Base-by-base conservation (phyloP, 2,888 invertebrate species). In the Pocota personata region DNA sequence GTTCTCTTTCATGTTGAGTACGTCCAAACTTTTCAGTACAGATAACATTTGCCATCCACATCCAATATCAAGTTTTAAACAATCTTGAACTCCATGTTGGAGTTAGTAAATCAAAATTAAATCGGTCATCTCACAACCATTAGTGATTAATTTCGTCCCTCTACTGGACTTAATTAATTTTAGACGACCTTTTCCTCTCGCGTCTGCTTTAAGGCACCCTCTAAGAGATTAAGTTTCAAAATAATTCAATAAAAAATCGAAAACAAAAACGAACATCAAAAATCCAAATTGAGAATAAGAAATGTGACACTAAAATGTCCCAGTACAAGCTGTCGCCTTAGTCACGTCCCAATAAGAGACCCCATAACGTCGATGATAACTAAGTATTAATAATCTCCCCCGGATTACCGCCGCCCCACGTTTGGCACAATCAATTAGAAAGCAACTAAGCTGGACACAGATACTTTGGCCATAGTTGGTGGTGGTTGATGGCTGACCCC, bases 371-470 rank as follows among this genome's bases (percentile, higher is more conserved):
- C 67, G 27, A 37, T 69, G 79, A 79, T 75, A 79, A 75, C 60
- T 32, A 27, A 64, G 64, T 57, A 79, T 52, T 75, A 67, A 66
- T 72, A 73, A 64, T 75, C 62, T 69, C 35, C 46, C 57, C 71
- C 64, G 78, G 83, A 83, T 78, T 78, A 83, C 48, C 72, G 27
- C 58, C 40, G 14, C 80, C 62, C 27, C 60, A 57, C 46, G 57
- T 58, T 71, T 75, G 75, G 50, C 50, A 69, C 66, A 79, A 37
- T 79, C 79, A 66, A 75, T 79, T 80, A 79, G 37, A 43, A 30
- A 48, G 27, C 62, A 73, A 55, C 71, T 48, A 72, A 58, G 43
- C 55, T 55, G 57, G 57, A 21, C 60, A 35, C 19, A 58, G 40
- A 75, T 48, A 69, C 64, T 48, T 16, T 24, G 24, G 4, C 24